These are phyloP conservation scores for Cyphomyrus discorhynchus DNA, from an alignment of 2,113 vertebrate species.

Conservation along the genomic window DNA sequence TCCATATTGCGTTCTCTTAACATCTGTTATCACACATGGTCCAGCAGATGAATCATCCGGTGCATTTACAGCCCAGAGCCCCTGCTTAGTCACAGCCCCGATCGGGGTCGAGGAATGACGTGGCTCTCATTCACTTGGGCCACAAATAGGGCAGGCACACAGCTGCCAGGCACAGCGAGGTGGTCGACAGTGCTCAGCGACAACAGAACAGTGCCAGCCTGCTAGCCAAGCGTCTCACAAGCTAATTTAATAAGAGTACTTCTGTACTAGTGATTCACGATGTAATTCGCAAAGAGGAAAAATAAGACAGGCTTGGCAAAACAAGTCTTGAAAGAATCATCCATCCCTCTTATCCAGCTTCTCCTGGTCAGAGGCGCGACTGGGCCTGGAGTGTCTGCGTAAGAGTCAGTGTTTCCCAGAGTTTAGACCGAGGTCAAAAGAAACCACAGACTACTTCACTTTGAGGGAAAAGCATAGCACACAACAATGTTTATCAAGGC, in stretches of 20 bases:
- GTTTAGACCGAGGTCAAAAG: not conserved
- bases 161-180: not conserved
- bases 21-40: not conserved
- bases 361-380: not conserved
- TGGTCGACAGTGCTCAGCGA: not conserved
- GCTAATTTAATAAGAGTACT: not conserved
- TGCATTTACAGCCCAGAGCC: not conserved
- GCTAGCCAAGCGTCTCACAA: not conserved
- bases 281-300: not conserved
- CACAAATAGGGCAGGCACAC: not conserved
- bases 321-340: not conserved
- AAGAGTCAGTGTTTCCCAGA: not conserved
- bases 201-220: not conserved
- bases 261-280: not conserved
- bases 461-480: not conserved
- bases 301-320: not conserved
- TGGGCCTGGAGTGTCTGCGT: not conserved
- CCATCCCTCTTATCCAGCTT: not conserved
- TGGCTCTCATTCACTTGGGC: not conserved
- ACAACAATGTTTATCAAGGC: not conserved
- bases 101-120: not conserved
- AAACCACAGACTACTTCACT: not conserved
- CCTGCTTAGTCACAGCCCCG: not conserved
- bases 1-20: not conserved
- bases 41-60: not conserved